Evolutionary conservation across 2,888 invertebrate genomes (phyloP), one percentile per base, ranked within the genome.

Genomic region (Drosophila aldrichi): DNA sequence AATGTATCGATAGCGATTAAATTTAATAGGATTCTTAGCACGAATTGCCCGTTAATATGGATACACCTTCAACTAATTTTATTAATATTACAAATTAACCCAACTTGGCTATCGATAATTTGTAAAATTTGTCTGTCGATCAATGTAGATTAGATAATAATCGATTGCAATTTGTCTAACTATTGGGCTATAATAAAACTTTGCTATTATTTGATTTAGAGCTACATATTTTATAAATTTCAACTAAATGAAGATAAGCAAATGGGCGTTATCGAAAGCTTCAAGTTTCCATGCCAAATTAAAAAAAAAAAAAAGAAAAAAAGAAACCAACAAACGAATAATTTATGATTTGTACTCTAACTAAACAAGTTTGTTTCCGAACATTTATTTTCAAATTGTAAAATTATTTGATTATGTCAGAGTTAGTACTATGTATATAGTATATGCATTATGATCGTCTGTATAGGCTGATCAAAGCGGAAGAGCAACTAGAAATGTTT

Each of bases 361-460:
- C 48, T 49, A 49, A 49, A 32, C 18, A 14, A 14, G 12, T 20
- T 25, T 48, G 10, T 25, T 48, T 49, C 8, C 14, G 20, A 18
- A 4, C 8, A 14, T 32, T 49, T 49, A 18, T 34, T 14, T 49
- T 32, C 14, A 34, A 34, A 32, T 14, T 32, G 32, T 20, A 49
- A 49, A 49, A 3, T 49, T 49, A 49, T 49, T 49, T 32, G 49
- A 49, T 49, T 49, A 49, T 49, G 49, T 49, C 49, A 49, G 32
- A 49, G 34, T 14, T 20, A 10, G 4, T 14, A 1, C 9, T 8
- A 29, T 29, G 8, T 32, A 14, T 20, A 32, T 18, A 49, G 10
- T 54, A 54, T 29, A 54, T 25, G 38, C 54, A 54, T 40, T 41
- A 32, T 56, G 57, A 60, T 55, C 22, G 32, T 56, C 22, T 55